Base-by-base conservation (phyloP, 2,888 invertebrate genomes). In the Ganaspis brasiliensis region DNA sequence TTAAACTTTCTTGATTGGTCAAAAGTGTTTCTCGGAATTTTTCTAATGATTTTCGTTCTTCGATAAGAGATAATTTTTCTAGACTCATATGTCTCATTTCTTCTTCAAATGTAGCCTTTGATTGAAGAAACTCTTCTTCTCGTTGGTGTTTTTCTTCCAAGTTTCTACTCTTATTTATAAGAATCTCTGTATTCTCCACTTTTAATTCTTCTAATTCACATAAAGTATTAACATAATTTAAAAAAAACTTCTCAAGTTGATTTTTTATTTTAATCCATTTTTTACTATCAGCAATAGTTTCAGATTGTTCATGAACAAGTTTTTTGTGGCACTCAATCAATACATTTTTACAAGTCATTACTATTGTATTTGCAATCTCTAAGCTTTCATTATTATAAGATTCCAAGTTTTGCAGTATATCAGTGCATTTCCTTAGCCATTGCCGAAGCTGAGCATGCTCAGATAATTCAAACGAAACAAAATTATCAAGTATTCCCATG, bases 231-330 rank as follows among this genome's bases (percentile, higher is more conserved):
- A 84, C 85, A 45, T 87, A 88, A 52, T 89, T 86, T 0, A 84
- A 86, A 49, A 90, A 85, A 24, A 90, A 83, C 72, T 85, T 84
- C 72, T 88, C 85, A 74, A 87, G 86, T 37, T 86, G 80, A 19
- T 85, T 84, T 63, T 89, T 88, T 9, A 84, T 77, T 67, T 85
- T 84, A 10, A 87, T 82, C 49, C 87, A 78, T 10, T 81, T 78
- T 76, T 88, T 86, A 12, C 83, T 83, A 21, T 87, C 85, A 2
- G 81, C 76, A 3, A 86, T 83, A 16, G 85, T 85, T 72, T 85
- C 79, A 2, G 86, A 16, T 40, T 83, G 81, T n/a, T 87, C 83
- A 6, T 83, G 75, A 19, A 85, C 82, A 10, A 89, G 81, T 21
- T 81, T 77, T 24, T 79, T 73, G 49, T 84, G 82, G 73, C 74